Conservation (phyloP, 2,113 vertebrate genomes). For the Galeopterus variegatus region DNA sequence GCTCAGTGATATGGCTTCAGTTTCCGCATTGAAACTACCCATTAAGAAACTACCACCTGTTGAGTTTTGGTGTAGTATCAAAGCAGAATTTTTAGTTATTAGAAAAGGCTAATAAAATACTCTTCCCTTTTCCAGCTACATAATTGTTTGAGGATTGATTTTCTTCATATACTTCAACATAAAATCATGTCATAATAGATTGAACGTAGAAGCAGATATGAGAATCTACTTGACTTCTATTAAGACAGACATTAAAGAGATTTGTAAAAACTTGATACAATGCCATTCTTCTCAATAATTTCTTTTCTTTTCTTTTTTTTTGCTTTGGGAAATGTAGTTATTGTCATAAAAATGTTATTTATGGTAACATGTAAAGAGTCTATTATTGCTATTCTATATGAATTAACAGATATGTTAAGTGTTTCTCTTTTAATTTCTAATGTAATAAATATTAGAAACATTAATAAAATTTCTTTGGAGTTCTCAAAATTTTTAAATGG, state of each 20-base stretch:
- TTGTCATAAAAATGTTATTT: constrained; percentile 34
- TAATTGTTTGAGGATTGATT: neutral
- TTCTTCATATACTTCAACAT: neutral
- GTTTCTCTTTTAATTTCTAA: constrained; percentile 48
- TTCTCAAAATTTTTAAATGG: constrained; percentile 28
- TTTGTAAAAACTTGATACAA: neutral
- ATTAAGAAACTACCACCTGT: neutral
- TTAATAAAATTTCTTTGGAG: neutral
- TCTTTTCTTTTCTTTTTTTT: neutral
- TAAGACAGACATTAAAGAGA: neutral
- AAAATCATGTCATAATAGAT: neutral
- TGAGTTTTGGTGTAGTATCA: neutral
- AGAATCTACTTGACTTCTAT: neutral
- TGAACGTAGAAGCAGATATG: neutral
- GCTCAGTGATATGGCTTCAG: neutral
- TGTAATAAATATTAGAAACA: neutral
- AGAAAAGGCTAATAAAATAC: neutral
- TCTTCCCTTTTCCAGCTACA: neutral
- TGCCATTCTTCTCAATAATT: neutral
- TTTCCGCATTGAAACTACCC: neutral
- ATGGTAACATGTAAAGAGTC: neutral
- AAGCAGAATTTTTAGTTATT: constrained; percentile 36
- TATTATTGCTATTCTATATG: constrained; percentile 45
- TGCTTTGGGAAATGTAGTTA: constrained; percentile 19
- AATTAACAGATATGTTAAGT: constrained; percentile 10